Evolutionary conservation across 2,797 vertebrate species (phyloP).

Genomic region (Coilia nasus): DNA sequence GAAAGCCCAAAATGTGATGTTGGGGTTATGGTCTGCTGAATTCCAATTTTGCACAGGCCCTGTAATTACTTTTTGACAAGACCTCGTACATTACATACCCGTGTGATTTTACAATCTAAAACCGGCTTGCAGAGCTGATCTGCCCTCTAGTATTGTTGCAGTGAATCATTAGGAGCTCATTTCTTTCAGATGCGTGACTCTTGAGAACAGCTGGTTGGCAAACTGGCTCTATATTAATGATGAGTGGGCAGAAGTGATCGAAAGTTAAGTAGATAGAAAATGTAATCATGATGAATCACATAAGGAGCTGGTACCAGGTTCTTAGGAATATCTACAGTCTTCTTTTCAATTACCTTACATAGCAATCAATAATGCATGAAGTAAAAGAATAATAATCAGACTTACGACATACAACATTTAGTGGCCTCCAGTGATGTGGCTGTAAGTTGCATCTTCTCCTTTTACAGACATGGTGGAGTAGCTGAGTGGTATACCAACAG

Average conservation of each 20-base stretch:
- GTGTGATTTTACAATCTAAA: not conserved
- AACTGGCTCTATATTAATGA: not conserved
- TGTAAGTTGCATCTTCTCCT: too few relatives aligned
- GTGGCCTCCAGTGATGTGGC: too few relatives aligned
- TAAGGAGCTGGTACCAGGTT: not conserved
- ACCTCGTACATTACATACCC: not conserved
- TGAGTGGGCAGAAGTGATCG: not conserved
- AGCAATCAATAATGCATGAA: too few relatives aligned
- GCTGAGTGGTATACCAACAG: too few relatives aligned
- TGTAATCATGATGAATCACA: not conserved
- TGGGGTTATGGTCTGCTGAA: not conserved
- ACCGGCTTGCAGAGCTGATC: not conserved
- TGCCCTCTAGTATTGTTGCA: constrained; percentile 1
- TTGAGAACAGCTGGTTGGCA: not conserved
- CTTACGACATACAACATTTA: too few relatives aligned
- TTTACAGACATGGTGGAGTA: too few relatives aligned
- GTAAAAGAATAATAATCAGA: too few relatives aligned
- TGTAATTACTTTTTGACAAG: not conserved
- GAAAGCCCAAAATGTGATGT: not conserved
- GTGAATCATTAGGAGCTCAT: not conserved
- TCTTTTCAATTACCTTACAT: not conserved
- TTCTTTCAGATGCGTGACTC: not conserved
- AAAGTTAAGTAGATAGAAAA: not conserved
- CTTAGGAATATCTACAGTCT: not conserved
- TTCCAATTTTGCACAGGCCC: constrained; percentile 12